Conservation (phyloP, 2,113 vertebrate species). For the Zonotrichia leucophrys region DNA sequence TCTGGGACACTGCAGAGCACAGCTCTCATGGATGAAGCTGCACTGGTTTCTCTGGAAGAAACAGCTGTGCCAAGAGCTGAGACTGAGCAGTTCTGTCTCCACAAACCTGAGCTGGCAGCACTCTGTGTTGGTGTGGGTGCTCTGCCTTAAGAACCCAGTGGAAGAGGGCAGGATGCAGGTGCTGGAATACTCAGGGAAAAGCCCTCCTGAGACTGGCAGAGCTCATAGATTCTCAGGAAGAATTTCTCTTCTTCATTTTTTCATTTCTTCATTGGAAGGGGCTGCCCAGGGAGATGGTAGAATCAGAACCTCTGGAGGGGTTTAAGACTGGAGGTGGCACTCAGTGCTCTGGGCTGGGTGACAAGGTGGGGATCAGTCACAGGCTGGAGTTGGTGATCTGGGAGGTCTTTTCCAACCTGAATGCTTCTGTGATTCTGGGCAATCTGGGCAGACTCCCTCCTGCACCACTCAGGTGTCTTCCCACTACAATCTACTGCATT, state of each 20-base stretch:
- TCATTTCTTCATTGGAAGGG: not conserved
- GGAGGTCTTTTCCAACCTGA: not conserved
- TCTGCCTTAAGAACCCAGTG: not conserved
- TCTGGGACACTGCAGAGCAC: not conserved
- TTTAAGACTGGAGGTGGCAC: not conserved
- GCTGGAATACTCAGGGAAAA: not conserved
- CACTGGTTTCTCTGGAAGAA: not conserved
- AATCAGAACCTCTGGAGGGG: not conserved
- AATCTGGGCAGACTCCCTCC: not conserved
- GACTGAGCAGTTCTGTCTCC: not conserved
- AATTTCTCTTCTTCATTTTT: not conserved
- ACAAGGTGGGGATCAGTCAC: not conserved
- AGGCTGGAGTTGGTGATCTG: not conserved
- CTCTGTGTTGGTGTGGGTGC: not conserved
- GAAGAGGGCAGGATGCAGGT: not conserved
- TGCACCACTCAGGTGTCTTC: not conserved
- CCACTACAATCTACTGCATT: not conserved
- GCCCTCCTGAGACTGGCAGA: not conserved
- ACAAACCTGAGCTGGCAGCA: not conserved
- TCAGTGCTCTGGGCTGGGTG: not conserved
- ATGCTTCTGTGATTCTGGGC: not conserved
- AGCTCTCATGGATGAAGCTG: not conserved
- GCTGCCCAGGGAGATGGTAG: not conserved
- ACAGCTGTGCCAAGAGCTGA: not conserved
- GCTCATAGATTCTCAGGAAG: not conserved